Evolutionary conservation across 2,113 vertebrate species (phyloP).

Genomic region (Tamias sibiricus): DNA sequence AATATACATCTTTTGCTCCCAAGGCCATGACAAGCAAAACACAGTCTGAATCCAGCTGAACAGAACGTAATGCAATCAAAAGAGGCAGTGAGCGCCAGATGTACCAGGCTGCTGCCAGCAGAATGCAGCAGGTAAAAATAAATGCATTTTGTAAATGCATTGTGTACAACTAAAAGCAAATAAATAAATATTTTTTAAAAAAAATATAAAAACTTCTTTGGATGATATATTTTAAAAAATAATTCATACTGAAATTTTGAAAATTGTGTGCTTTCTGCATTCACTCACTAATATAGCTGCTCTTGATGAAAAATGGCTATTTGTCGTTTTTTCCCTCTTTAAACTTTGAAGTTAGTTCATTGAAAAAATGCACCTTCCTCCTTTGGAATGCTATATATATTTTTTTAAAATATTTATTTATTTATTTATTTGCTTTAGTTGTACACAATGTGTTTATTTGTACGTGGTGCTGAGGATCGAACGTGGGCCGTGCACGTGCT

Average conservation of each 20-base stretch:
- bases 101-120: background rate
- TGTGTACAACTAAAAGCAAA: too few species aligned
- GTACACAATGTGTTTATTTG: too few species aligned
- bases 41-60: background rate
- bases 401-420: too few species aligned
- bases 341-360: constrained; percentile 89
- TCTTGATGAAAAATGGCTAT: constrained; percentile 83
- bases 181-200: too few species aligned
- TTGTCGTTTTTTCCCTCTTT: constrained; percentile 63
- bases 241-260: background rate
- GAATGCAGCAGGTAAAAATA: too few species aligned
- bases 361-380: constrained; percentile 85
- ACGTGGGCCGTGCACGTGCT: too few species aligned
- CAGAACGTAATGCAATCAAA: too few species aligned
- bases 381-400: constrained; percentile 85
- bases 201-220: background rate
- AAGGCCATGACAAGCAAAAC: background rate
- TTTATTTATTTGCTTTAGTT: too few species aligned
- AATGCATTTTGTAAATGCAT: too few species aligned
- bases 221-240: background rate
- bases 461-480: too few species aligned
- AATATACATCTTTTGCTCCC: background rate
- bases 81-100: too few species aligned
- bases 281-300: constrained; percentile 77
- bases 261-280: background rate